Conservation (phyloP, 2,797 vertebrate species). For the Sebastes diploproa region DNA sequence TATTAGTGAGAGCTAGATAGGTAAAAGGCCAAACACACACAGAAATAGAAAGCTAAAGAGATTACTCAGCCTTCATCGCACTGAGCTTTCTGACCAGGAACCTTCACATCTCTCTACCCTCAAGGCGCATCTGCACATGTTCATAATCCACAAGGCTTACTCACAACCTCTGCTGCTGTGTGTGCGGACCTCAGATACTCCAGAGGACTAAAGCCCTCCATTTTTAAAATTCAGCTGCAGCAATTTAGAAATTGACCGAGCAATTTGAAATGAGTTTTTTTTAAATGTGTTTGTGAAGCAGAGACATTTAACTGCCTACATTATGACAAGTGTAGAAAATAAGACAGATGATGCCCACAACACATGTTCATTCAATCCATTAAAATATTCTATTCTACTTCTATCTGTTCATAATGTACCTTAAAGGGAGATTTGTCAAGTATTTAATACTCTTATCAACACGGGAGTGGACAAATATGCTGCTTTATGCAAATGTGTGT, state of each 20-base stretch:
- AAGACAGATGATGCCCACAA: too few species aligned
- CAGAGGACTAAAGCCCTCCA: conserved; percentile 11
- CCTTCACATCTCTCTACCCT: conserved; percentile 68
- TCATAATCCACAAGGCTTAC: conserved; percentile 73
- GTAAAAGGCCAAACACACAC: conserved; percentile 71
- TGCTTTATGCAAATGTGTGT: too few species aligned
- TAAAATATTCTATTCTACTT: too few species aligned
- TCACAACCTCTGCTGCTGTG: conserved; percentile 56
- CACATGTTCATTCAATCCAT: too few species aligned
- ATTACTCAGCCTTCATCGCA: conserved; percentile 79
- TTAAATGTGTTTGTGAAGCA: background rate
- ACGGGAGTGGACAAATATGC: too few species aligned
- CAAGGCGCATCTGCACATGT: conserved; percentile 71
- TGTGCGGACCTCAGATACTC: conserved; percentile 35
- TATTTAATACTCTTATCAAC: too few species aligned
- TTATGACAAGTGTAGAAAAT: background rate
- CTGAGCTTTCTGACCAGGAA: conserved; percentile 73
- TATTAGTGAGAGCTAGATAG: conserved; percentile 66
- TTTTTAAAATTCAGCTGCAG: conserved; percentile 21
- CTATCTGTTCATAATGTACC: too few species aligned
- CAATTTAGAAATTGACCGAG: conserved; percentile 7
- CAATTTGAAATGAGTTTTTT: background rate
- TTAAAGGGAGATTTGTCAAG: too few species aligned
- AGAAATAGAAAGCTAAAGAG: conserved; percentile 76
- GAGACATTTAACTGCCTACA: conserved; percentile 2